phyloP scores from a whole-genome alignment of 2,113 vertebrate genomes.

The Neotoma lepida region DNA sequence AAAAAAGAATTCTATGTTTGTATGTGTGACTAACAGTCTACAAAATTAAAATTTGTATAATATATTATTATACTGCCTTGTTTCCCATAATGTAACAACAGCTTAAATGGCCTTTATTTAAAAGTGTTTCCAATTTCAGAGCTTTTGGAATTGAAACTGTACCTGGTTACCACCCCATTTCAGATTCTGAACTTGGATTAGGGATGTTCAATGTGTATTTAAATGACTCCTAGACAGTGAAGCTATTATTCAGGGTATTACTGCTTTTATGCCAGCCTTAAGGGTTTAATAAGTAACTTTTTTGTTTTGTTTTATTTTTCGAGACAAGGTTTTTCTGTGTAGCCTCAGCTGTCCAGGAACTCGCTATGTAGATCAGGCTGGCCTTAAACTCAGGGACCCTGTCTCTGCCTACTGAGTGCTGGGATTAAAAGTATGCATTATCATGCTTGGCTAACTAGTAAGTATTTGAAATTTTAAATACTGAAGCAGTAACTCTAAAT shows the following conservation, averaged over 20 bases:
- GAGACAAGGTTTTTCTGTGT: neutral
- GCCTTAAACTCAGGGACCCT: neutral
- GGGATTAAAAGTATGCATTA: neutral
- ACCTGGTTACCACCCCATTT: neutral
- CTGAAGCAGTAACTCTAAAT: neutral
- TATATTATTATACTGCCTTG: neutral
- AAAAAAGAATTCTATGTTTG: neutral
- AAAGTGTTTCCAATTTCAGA: neutral
- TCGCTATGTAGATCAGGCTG: neutral
- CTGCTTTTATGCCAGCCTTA: neutral
- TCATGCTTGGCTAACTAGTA: neutral
- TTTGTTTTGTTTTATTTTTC: neutral
- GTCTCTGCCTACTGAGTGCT: neutral
- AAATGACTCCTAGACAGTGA: neutral
- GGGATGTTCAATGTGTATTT: neutral
- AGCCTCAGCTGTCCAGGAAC: neutral
- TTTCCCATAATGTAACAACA: neutral
- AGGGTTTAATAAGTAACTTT: neutral
- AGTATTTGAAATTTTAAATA: neutral
- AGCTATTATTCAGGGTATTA: neutral
- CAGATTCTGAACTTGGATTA: neutral
- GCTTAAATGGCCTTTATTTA: neutral
- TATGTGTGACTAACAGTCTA: neutral
- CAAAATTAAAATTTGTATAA: neutral
- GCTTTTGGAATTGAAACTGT: neutral